Evolutionary conservation across 2,113 vertebrate genomes (phyloP), one percentile per base, ranked within the genome.

Genomic region (Notarius lentiginosus): DNA sequence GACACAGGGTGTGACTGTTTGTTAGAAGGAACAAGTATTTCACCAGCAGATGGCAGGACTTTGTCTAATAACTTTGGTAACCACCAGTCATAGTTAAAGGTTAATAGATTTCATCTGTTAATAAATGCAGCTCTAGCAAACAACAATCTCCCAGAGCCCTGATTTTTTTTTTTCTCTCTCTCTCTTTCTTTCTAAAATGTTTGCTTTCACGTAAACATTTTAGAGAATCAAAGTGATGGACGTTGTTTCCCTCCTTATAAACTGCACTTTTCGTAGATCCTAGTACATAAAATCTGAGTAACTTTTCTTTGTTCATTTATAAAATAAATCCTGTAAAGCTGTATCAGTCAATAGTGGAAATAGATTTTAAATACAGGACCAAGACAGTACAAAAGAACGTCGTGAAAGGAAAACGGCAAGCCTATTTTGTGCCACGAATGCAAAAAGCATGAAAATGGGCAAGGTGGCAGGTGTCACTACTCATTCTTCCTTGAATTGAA

Each of bases 41-140:
- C 27, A 70, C 86, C 88, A 82, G 86, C 86, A 89, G 86, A 61
- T 87, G 88, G 86, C 86, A 87, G 68, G 53, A 70, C 51, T 24
- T 41, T 24, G 63, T 47, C 34, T 41, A 61, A 41, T 22, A 61
- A 47, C 56, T 0, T 24, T 61, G 7, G 34, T 61, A 61, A 81
- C 0, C 22, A 60, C 27, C 27, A 30, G n/a, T 18, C 17, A 58
- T 20, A 20, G 15, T 9, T 7, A 34, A 10, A 30, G 14, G 9
- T 30, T 30, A 58, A 4, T 20, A 20, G 17, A 22, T 58, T 80
- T 80, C 15, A 18, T 56, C 7, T 18, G 76, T 14, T 30, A 79
- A 56, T 79, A 53, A 53, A 77, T 53, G 34, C 72, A 75, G 72
- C 22, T 77, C 49, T 24, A 17, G 24, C 51, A 27, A 27, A n/a